Base-by-base conservation (phyloP, 2,888 invertebrate species). In the Parasteatoda lunata region DNA sequence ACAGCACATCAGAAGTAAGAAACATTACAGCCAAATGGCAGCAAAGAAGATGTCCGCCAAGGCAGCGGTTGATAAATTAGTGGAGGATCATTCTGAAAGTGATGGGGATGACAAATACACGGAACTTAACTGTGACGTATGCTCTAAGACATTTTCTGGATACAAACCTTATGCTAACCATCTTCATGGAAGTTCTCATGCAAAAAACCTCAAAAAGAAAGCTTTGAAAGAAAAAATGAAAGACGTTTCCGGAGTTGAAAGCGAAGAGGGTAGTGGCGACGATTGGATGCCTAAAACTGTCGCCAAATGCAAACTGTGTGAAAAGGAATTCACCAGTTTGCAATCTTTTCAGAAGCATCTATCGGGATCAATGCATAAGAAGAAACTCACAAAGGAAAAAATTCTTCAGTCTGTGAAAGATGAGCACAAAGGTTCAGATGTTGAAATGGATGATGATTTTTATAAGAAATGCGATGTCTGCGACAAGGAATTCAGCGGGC, bases 401-500 rank as follows among this genome's bases (percentile, higher is more conserved):
- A 30, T 52, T 11, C n/a, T 72, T 30, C 59, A 81, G 2, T 48
- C 15, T 7, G 45, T 77, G 15, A 69, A 68, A n/a, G 7, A 45
- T 30, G 59, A 59, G 6, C 11, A 30, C 4, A 15, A 49, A 3
- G 47, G 51, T 8, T 4, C 9, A 8, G 49, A 30, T 4, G 59
- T 47, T 15, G 79, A 52, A 3, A 49, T 70, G 11, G 80, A 80
- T 11, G 48, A 66, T 0, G 71, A 70, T 4, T 13, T 15, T 3
- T 54, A 68, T 11, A 51, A 13, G 15, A 76, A 49, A 15, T 86
- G 85, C 49, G 77, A 86, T 6, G 70, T 71, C 0, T 86, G 85
- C 49, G 49, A 72, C 45, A 86, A 86, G 47, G 45, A 30, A 5
- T 86, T 86, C 15, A 77, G 77, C 49, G 85, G 85, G 0, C 77